These are phyloP conservation scores for Tetramorium parvispinum DNA, from an alignment of 1,140 invertebrate species.

Conservation along the genomic window DNA sequence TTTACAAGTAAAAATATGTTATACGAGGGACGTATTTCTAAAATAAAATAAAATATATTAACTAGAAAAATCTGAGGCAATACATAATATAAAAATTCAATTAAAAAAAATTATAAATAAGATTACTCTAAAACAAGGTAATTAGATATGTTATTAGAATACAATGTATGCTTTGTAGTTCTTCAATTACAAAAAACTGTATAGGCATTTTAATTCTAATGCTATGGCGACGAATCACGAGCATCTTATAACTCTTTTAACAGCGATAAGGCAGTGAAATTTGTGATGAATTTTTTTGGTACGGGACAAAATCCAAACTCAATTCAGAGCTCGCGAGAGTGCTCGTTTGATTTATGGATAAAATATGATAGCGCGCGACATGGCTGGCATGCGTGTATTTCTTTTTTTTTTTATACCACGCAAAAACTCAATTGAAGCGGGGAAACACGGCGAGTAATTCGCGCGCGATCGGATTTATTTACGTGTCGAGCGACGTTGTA, in stretches of 20 bases:
- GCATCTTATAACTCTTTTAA: constrained; percentile 22
- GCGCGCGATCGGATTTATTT: constrained; percentile 58
- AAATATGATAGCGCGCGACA: constrained; percentile 45
- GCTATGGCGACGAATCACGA: not conserved
- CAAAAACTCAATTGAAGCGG: constrained; percentile 50
- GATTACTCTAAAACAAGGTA: not conserved
- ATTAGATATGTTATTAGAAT: not conserved
- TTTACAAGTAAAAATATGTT: not conserved
- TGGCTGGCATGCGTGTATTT: constrained; percentile 20
- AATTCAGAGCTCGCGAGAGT: constrained; percentile 21
- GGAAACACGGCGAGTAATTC: constrained; percentile 53
- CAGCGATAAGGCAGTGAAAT: constrained; percentile 5
- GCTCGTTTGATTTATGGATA: constrained; percentile 51
- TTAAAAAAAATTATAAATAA: not conserved
- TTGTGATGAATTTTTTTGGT: not conserved
- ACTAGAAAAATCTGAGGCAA: not conserved
- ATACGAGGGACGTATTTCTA: no score
- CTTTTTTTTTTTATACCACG: constrained; percentile 23
- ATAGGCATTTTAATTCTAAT: not conserved
- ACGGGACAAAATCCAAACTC: constrained; percentile 12
- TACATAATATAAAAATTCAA: not conserved
- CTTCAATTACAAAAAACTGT: not conserved
- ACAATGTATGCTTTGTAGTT: not conserved
- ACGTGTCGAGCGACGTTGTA: constrained; percentile 49
- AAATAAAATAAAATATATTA: not conserved